Conservation (phyloP, 2,113 vertebrate genomes). For the Cricetomys ansorgei region DNA sequence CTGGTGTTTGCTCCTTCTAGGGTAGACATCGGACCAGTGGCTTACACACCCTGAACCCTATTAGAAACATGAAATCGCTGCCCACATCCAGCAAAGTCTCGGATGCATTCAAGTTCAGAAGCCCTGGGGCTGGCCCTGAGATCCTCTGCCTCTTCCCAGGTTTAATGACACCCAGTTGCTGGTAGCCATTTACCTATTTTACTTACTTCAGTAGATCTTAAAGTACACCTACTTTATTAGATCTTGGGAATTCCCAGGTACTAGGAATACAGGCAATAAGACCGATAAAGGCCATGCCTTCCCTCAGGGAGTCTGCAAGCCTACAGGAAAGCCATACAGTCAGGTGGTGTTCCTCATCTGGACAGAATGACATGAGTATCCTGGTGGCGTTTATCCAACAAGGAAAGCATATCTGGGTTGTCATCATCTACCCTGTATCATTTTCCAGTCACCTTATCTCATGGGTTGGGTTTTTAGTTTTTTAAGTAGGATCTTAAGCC, state of each 20-base stretch:
- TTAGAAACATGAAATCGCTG: neutral
- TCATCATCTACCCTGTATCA: fast-evolving
- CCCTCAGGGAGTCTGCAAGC: neutral
- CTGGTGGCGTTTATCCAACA: neutral
- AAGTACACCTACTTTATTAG: neutral
- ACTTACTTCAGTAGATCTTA: no score
- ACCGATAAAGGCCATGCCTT: neutral
- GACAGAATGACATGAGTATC: neutral
- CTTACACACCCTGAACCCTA: fast-evolving
- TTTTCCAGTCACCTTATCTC: neutral
- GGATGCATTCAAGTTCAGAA: neutral
- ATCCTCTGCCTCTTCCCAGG: no score
- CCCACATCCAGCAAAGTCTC: neutral
- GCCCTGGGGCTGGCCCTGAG: neutral
- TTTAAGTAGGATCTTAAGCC: neutral
- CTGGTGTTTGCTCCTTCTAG: neutral
- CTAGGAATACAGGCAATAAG: neutral
- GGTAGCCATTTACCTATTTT: neutral
- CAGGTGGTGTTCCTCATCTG: neutral
- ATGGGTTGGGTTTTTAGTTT: neutral
- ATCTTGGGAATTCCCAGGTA: neutral
- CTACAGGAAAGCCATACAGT: fast-evolving
- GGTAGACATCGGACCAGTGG: neutral
- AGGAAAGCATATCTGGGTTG: neutral
- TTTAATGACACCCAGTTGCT: no score